Conservation (phyloP, 2,113 vertebrate species). For the Nothobranchius kuhntae region DNA sequence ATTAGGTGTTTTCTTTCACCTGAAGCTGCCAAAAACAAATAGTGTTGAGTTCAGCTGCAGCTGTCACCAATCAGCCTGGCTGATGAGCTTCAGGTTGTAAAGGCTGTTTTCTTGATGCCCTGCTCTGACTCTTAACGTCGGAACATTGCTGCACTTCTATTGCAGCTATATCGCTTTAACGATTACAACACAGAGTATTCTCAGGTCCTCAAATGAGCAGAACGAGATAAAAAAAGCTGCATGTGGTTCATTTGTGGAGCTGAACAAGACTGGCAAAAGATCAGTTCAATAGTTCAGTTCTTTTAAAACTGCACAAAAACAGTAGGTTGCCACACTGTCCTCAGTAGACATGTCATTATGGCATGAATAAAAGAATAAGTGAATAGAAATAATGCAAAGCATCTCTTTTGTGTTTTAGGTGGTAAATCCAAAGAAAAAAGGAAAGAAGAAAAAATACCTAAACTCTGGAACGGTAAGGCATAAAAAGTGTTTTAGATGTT, state of each 20-base stretch:
- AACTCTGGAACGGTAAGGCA: conserved; percentile 95
- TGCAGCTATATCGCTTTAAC: too few species aligned
- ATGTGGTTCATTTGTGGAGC: background rate
- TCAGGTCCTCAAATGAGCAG: background rate
- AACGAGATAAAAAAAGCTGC: background rate
- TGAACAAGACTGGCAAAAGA: background rate
- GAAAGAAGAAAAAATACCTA: conserved; percentile 96
- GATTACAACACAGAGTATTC: background rate
- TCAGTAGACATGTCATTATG: background rate
- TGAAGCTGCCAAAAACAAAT: background rate
- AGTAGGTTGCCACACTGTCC: background rate
- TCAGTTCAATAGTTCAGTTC: background rate
- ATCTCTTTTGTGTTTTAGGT: conserved; percentile 77
- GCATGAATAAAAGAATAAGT: background rate
- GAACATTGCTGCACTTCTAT: background rate
- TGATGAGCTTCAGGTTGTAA: background rate
- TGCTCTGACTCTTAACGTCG: background rate
- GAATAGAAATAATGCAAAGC: background rate
- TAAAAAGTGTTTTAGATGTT: too few species aligned
- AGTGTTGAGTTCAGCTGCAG: background rate
- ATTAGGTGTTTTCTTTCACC: background rate
- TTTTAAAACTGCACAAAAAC: background rate
- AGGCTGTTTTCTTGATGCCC: too few species aligned
- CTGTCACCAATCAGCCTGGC: background rate
- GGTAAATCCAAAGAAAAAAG: conserved; percentile 97